Percentiles rank a stretch among this genome's conserved stretches.
These are phyloP conservation scores for Diachasmimorpha longicaudata DNA, from an alignment of 1,140 invertebrate species.

Conservation along the genomic window DNA sequence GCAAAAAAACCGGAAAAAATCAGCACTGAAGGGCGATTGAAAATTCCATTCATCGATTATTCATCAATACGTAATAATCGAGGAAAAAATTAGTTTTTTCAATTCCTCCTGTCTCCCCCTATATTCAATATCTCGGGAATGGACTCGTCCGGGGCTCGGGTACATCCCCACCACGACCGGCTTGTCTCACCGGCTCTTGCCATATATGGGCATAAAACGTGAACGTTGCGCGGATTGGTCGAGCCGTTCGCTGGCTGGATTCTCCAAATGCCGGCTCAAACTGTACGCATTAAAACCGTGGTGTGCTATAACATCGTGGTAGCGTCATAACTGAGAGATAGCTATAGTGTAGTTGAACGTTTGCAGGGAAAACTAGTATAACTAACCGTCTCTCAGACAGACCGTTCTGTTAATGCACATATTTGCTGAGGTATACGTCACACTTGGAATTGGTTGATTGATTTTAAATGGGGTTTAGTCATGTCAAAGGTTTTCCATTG, in stretches of 20 bases:
- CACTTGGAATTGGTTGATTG: no score
- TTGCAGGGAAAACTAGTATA: slow-evolving; percentile 45
- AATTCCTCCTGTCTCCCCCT: slow-evolving; percentile 33
- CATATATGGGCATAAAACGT: slow-evolving; percentile 81
- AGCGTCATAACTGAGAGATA: background rate
- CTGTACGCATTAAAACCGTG: slow-evolving; percentile 46
- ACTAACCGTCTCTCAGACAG: slow-evolving; percentile 46
- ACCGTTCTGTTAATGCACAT: no score
- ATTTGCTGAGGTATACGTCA: no score
- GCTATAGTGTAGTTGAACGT: slow-evolving; percentile 16
- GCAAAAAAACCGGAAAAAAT: no score
- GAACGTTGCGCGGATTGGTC: slow-evolving; percentile 69
- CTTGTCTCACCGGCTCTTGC: slow-evolving; percentile 67
- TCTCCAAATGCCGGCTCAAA: slow-evolving; percentile 63
- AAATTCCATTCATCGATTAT: no score
- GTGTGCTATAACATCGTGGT: background rate
- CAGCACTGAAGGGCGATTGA: no score
- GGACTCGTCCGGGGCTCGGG: slow-evolving; percentile 54
- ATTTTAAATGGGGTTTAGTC: no score
- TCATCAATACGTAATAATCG: background rate
- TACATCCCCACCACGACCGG: slow-evolving; percentile 43
- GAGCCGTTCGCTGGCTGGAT: slow-evolving; percentile 60
- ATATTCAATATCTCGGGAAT: slow-evolving; percentile 37
- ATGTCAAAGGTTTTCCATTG: no score
- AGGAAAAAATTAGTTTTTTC: background rate